Base-by-base conservation (phyloP, 2,113 vertebrate species). In the Perca schrenkii region DNA sequence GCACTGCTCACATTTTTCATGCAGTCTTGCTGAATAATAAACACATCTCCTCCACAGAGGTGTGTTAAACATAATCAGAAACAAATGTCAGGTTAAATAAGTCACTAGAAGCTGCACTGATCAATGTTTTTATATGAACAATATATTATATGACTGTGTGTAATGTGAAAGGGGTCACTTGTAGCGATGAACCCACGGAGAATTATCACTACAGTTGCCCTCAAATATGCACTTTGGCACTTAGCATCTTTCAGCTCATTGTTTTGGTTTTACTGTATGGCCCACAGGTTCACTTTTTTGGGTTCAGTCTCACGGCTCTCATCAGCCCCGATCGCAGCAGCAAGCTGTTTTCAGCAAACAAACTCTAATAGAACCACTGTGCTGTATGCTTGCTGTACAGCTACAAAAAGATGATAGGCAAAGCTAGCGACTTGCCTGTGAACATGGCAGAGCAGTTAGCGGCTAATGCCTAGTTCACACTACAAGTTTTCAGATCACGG, bases 51-150 rank as follows among this genome's bases (percentile, higher is more conserved):
- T 56, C 15, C 21, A 28, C 40, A 1, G 31, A 16, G 7, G 52
- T 66, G 14, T 36, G 40, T 50, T 28, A 7, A 64, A 25, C 22
- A 19, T 56, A 50, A 74, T 66, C 62, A 31, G 74, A 67, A 65
- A 52, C 43, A 60, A 4, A 58, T 73, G 25, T 17, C 28, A 57
- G 60, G 58, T 34, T 34, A 8, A 15, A 36, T 19, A 64, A 36
- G 50, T 17, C 50, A 36, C 28, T 73, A 53, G 43, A 22, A 69
- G 60, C 34, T 8, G 60, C 60, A 34, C 50, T 46, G 36, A 34
- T 63, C 21, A 50, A 50, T 73, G 47, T 25, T 8, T 34, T 6
- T 34, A 31, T 31, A 31, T 31, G 31, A 31, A 31, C 31, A 31
- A 31, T 31, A 31, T 31, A 31, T 46, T 7, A 16, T 12, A 43